Evolutionary conservation across 2,797 vertebrate genomes (phyloP).

Genomic region (Percopsis omiscomaycus): DNA sequence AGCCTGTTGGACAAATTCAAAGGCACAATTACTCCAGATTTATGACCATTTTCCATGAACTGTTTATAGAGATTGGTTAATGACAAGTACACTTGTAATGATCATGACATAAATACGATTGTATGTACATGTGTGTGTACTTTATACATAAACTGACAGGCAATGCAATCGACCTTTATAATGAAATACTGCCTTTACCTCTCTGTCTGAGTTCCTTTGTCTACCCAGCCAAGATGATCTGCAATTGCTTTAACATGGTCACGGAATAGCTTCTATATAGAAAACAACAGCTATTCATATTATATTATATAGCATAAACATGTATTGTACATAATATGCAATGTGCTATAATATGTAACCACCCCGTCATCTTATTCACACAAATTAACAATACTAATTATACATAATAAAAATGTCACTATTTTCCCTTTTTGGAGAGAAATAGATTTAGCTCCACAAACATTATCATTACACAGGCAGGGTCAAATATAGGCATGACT

Average conservation of each 20-base stretch:
- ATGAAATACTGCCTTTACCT: conserved; percentile 69
- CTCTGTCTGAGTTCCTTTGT: conserved; percentile 77
- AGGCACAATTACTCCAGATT: background rate
- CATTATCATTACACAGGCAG: too few species aligned
- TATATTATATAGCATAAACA: too few species aligned
- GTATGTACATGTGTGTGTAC: background rate
- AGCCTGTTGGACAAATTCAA: conserved; percentile 73
- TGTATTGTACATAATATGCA: too few species aligned
- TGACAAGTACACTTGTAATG: background rate
- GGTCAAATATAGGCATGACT: too few species aligned
- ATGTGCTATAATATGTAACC: too few species aligned
- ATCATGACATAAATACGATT: too few species aligned
- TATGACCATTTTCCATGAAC: background rate
- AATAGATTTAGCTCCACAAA: too few species aligned
- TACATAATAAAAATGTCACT: too few species aligned
- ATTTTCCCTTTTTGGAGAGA: too few species aligned
- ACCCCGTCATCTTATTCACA: too few species aligned
- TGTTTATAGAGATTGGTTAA: background rate
- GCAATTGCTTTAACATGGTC: conserved; percentile 75
- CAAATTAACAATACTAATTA: too few species aligned
- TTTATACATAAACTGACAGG: background rate
- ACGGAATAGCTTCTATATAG: conserved; percentile 80
- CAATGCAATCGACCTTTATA: background rate
- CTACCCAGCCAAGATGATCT: conserved; percentile 76
- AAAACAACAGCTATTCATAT: background rate